Conservation (phyloP, 2,797 vertebrate genomes). For the Danio choprae region DNA sequence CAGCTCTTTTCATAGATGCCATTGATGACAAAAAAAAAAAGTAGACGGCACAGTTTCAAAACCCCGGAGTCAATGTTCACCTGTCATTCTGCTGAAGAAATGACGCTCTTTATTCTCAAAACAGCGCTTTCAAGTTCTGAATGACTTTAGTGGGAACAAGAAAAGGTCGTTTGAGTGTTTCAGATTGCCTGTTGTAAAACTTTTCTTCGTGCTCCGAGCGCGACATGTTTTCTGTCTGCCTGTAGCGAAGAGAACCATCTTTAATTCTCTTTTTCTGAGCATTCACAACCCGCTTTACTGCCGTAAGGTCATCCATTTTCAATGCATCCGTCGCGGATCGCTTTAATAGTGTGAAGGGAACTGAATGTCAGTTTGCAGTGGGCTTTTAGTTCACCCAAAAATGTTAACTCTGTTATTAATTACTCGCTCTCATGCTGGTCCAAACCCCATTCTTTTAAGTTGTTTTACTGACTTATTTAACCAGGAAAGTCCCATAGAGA, state of each 20-base stretch:
- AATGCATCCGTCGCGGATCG: neutral
- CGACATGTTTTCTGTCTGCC: neutral
- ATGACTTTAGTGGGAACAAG: constrained; percentile 13
- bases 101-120: constrained; percentile 34
- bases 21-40: constrained; percentile 45
- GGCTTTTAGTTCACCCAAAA: too few species aligned
- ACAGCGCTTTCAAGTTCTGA: constrained; percentile 15
- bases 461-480: too few species aligned
- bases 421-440: too few species aligned
- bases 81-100: constrained; percentile 48
- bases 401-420: too few species aligned
- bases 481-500: too few species aligned
- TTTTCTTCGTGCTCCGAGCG: neutral
- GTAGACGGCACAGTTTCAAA: constrained; percentile 34
- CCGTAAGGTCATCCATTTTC: neutral
- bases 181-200: neutral
- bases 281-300: neutral
- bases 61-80: constrained; percentile 47
- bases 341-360: neutral
- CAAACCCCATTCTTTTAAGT: too few species aligned
- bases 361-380: neutral
- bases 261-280: neutral
- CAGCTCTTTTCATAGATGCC: constrained; percentile 53
- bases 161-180: constrained; percentile 4
- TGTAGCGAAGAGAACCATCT: neutral